A percentile compares a stretch with the other conserved stretches of the same genome.
Evolutionary conservation across 2,888 invertebrate genomes (phyloP).

Genomic region (Laspeyria flexula): DNA sequence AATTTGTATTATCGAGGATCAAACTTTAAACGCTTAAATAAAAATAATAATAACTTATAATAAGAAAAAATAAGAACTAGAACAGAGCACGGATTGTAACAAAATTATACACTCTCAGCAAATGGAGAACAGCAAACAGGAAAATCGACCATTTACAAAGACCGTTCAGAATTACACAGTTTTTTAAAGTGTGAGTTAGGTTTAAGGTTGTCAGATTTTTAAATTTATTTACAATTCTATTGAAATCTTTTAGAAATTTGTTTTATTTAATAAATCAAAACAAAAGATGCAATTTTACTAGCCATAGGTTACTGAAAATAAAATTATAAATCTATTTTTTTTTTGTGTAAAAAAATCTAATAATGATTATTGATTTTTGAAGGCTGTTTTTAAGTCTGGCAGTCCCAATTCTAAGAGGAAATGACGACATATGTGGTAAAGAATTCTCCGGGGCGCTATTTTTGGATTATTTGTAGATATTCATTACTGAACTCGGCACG

Average conservation of each 20-base stretch:
- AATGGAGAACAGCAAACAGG: slow-evolving; percentile 84
- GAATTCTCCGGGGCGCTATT: slow-evolving; percentile 75
- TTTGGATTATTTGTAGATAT: slow-evolving; percentile 75
- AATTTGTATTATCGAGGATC: slow-evolving; percentile 61
- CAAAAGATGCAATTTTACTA: slow-evolving; percentile 4
- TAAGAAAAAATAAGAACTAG: slow-evolving; percentile 75
- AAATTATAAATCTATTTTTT: slow-evolving; percentile 3
- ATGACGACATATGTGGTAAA: slow-evolving; percentile 61
- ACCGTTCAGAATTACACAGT: slow-evolving; percentile 61
- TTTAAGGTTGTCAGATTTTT: slow-evolving; percentile 34
- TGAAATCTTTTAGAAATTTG: not conserved
- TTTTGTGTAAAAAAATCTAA: slow-evolving; percentile 14
- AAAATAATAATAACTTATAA: slow-evolving; percentile 82
- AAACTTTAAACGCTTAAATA: slow-evolving; percentile 71
- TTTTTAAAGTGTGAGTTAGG: slow-evolving; percentile 30
- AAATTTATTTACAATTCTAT: slow-evolving; percentile 18
- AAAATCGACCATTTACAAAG: slow-evolving; percentile 83
- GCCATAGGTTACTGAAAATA: not conserved
- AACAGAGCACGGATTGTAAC: slow-evolving; percentile 72
- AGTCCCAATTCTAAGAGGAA: slow-evolving; percentile 62
- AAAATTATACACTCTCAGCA: slow-evolving; percentile 79
- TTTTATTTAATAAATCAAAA: not conserved
- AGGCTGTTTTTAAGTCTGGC: slow-evolving; percentile 41
- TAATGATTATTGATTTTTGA: slow-evolving; percentile 32
- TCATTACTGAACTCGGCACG: slow-evolving; percentile 67